Conservation (phyloP, 2,888 invertebrate genomes). For the Drosophila prolongata region DNA sequence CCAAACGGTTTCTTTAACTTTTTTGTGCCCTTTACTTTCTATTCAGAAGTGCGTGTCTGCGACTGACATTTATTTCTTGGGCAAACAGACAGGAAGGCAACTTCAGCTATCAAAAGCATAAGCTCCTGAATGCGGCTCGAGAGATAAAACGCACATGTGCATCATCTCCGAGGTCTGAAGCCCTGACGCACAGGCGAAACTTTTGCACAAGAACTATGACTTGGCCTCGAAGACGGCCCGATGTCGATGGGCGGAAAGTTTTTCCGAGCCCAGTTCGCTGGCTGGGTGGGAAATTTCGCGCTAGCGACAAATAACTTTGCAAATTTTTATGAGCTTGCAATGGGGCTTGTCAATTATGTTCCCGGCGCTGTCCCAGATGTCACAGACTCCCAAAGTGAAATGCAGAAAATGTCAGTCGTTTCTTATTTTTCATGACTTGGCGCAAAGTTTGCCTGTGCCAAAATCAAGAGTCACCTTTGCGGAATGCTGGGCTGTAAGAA, state of each 20-base stretch:
- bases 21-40: slow-evolving; percentile 23
- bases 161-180: slow-evolving; percentile 19
- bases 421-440: slow-evolving; percentile 29
- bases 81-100: slow-evolving; percentile 40
- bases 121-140: slow-evolving; percentile 40
- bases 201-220: slow-evolving; percentile 25
- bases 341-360: slow-evolving; percentile 62
- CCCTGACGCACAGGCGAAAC: slow-evolving; percentile 21
- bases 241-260: slow-evolving; percentile 40
- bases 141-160: slow-evolving; percentile 51
- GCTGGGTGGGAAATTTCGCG: slow-evolving; percentile 30
- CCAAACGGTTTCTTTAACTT: neutral
- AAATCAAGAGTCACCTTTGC: slow-evolving; percentile 41
- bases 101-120: slow-evolving; percentile 44
- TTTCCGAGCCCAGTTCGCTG: slow-evolving; percentile 18
- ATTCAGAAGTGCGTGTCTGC: slow-evolving; percentile 36
- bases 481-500: slow-evolving; percentile 1
- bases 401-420: slow-evolving; percentile 24
- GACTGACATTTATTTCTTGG: slow-evolving; percentile 57
- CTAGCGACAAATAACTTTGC: slow-evolving; percentile 63
- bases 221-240: neutral
- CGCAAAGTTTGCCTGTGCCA: slow-evolving; percentile 24
- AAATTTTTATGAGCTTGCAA: slow-evolving; percentile 55
- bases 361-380: slow-evolving; percentile 26
- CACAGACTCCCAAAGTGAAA: slow-evolving; percentile 11